Percentiles rank a stretch among this genome's conserved stretches.
phyloP scores from a whole-genome alignment of 2,797 vertebrate species.

The Helarctos malayanus region DNA sequence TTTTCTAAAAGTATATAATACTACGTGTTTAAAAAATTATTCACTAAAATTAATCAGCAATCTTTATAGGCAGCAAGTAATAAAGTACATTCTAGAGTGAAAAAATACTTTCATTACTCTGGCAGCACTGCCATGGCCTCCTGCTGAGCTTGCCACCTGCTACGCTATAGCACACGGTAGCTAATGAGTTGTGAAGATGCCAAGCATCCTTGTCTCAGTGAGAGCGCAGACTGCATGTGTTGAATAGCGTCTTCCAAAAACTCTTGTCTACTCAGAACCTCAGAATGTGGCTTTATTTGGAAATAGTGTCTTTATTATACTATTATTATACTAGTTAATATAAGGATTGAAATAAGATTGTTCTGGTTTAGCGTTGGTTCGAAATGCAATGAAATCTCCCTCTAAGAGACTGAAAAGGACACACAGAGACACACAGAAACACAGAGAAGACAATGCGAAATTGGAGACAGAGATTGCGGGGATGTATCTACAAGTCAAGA shows the following conservation, averaged over 20 bases:
- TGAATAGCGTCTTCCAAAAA: not conserved
- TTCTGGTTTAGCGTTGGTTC: not conserved
- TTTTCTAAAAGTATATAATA: not conserved
- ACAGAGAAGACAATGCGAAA: not conserved
- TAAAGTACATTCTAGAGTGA: not conserved
- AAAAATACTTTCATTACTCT: not conserved
- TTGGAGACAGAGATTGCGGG: not conserved
- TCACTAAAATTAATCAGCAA: not conserved
- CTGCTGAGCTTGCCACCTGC: not conserved
- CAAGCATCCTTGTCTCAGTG: not conserved
- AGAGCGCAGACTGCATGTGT: not conserved
- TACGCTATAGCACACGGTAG: not conserved
- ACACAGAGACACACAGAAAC: not conserved
- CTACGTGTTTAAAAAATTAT: not conserved
- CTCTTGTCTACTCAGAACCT: not conserved
- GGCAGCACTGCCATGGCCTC: not conserved
- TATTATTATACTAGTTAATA: not conserved
- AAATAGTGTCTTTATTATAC: not conserved
- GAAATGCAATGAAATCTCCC: not conserved
- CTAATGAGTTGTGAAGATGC: not conserved
- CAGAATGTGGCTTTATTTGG: not conserved
- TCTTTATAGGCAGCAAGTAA: not conserved
- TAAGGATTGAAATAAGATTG: not conserved
- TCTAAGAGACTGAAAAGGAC: not conserved
- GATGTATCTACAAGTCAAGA: not conserved